Evolutionary conservation across 2,113 vertebrate genomes (phyloP).

Genomic region (Grallaria varia): DNA sequence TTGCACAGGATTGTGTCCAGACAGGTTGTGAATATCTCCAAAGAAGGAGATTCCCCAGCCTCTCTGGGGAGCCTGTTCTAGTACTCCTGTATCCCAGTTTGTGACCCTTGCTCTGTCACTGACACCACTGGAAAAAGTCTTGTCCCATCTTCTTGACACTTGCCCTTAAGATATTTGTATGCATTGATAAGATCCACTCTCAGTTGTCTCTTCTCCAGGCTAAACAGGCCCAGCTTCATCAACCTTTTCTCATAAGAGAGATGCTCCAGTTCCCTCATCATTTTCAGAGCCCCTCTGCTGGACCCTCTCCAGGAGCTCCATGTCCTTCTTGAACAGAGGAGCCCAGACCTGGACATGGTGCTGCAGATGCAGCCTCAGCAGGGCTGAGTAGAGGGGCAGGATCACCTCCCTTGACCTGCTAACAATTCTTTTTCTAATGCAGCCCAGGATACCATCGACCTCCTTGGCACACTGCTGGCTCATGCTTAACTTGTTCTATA

Average conservation of each 20-base stretch:
- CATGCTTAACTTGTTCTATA: rapidly evolving
- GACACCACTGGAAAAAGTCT: background rate
- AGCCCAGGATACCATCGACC: background rate
- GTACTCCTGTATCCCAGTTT: background rate
- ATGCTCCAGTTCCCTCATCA: background rate
- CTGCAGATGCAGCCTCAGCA: background rate
- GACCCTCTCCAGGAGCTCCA: background rate
- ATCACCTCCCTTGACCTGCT: background rate
- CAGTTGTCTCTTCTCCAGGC: background rate
- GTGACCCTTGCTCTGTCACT: background rate
- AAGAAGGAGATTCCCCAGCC: background rate
- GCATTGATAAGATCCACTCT: background rate
- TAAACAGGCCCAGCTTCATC: background rate
- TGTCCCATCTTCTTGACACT: background rate
- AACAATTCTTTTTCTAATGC: background rate
- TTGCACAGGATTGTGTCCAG: background rate
- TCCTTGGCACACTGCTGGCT: background rate
- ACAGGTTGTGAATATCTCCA: background rate
- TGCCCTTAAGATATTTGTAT: background rate
- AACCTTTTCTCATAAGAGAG: background rate
- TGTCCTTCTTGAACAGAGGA: background rate
- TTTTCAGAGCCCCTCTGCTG: background rate
- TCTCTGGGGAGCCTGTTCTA: background rate
- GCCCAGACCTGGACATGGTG: background rate
- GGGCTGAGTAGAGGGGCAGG: background rate